Evolutionary conservation across 2,113 vertebrate species (phyloP).

Genomic region (Odocoileus hemionus): DNA sequence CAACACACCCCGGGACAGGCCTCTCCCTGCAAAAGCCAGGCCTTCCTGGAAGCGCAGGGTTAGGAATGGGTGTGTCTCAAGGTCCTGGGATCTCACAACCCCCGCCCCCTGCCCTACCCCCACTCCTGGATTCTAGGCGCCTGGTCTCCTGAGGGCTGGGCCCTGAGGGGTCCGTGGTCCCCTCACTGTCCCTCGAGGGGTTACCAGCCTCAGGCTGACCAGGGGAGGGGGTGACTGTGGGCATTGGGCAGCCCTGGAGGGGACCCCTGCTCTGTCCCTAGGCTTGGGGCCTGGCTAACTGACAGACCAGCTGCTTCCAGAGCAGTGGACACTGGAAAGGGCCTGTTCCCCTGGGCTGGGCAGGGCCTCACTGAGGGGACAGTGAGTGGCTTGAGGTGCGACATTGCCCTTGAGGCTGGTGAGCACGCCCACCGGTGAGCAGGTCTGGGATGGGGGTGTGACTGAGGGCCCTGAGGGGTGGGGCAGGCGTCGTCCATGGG

Average conservation of each 20-base stretch:
- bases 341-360: neutral
- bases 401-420: neutral
- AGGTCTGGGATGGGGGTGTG: too few species aligned
- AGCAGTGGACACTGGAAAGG: neutral
- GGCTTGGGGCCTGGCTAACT: neutral
- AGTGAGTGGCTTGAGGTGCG: fast-evolving
- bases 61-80: neutral
- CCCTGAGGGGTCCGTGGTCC: neutral
- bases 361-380: neutral
- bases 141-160: neutral
- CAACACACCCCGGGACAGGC: neutral
- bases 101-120: neutral
- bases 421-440: neutral
- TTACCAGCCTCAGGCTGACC: neutral
- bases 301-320: neutral
- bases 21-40: neutral
- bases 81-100: neutral
- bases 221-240: neutral
- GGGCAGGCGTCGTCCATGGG: fast-evolving
- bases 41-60: neutral
- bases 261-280: neutral
- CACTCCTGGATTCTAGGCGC: neutral
- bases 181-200: neutral
- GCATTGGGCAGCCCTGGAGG: neutral
- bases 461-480: too few species aligned